Percentiles rank a stretch among this genome's conserved stretches.
These are phyloP conservation scores for Echinarachnius parma DNA, from an alignment of 53 echinoderm and acorn worm genomes.

Conservation along the genomic window DNA sequence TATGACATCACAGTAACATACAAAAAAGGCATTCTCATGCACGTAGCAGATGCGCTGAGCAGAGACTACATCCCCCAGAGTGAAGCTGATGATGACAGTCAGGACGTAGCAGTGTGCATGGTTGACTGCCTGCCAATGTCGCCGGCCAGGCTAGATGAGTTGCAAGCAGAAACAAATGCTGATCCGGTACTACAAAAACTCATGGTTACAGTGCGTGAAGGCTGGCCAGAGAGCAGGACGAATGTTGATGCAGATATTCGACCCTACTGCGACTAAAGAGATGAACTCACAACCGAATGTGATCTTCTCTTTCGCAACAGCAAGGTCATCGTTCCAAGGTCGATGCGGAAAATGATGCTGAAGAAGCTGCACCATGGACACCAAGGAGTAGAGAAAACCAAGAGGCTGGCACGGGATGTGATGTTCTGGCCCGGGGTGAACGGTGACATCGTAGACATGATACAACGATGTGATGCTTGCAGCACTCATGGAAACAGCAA, in stretches of 20 bases:
- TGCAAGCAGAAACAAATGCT: slow-evolving; percentile 15
- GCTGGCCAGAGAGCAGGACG: slow-evolving; percentile 24
- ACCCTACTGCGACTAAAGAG: slow-evolving; percentile 27
- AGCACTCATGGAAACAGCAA: slow-evolving; percentile 5
- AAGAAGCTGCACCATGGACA: slow-evolving; percentile 40
- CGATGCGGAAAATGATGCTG: slow-evolving; percentile 29
- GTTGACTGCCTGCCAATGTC: slow-evolving; percentile 28
- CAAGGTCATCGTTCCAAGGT: slow-evolving; percentile 11
- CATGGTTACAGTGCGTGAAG: slow-evolving; percentile 1
- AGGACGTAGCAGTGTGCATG: slow-evolving; percentile 21
- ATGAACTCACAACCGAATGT: slow-evolving; percentile 17
- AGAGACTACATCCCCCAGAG: slow-evolving; percentile 35
- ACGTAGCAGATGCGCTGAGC: slow-evolving; percentile 34
- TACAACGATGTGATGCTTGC: slow-evolving; percentile 27
- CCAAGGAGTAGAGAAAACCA: slow-evolving; percentile 51
- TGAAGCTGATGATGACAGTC: slow-evolving; percentile 34
- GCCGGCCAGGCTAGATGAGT: slow-evolving; percentile 21
- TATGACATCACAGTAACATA: neutral
- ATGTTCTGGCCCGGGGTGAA: slow-evolving; percentile 27
- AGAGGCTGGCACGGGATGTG: slow-evolving; percentile 32
- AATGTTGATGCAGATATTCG: slow-evolving; percentile 17
- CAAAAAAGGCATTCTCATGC: slow-evolving; percentile 8
- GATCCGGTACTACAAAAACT: slow-evolving; percentile 5
- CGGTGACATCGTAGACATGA: slow-evolving; percentile 7
- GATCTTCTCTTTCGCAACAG: slow-evolving; percentile 22